These are phyloP conservation scores for Ephialtes manifestator DNA, from an alignment of 2,888 invertebrate species.

Conservation along the genomic window DNA sequence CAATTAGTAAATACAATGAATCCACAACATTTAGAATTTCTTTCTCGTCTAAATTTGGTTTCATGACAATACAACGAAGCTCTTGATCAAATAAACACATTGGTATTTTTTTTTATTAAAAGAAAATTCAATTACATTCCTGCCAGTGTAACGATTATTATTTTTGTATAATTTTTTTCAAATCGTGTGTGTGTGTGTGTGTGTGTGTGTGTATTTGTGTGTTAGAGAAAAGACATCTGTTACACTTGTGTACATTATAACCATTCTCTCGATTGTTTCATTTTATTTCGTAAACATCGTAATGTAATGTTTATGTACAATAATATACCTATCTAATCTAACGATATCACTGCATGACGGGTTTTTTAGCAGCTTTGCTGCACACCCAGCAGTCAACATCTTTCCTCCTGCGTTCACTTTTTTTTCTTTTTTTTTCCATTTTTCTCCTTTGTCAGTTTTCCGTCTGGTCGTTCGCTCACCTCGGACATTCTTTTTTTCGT, in stretches of 20 bases:
- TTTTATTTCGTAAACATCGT: slow-evolving; percentile 82
- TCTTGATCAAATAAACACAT: neutral
- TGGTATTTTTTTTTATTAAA: neutral
- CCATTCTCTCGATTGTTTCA: slow-evolving; percentile 50
- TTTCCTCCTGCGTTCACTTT: slow-evolving; percentile 32
- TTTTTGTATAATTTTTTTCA: neutral
- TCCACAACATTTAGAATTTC: neutral
- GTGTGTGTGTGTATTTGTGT: neutral
- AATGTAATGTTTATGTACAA: slow-evolving; percentile 81
- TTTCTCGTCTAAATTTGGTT: too few species aligned
- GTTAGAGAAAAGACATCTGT: neutral
- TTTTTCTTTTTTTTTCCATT: neutral
- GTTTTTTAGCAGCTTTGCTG: slow-evolving; percentile 52
- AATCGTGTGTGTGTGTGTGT: neutral
- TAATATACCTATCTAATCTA: slow-evolving; percentile 82
- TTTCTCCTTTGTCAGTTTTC: neutral
- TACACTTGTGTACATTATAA: neutral
- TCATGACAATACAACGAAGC: neutral
- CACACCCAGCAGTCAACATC: slow-evolving; percentile 19
- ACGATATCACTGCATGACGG: slow-evolving; percentile 81
- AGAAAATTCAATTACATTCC: neutral
- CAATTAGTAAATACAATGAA: neutral
- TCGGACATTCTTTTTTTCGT: neutral
- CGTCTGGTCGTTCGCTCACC: neutral
- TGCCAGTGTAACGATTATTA: neutral